Evolutionary conservation across 2,113 vertebrate species (phyloP).

Genomic region (Orthonyx spaldingii): DNA sequence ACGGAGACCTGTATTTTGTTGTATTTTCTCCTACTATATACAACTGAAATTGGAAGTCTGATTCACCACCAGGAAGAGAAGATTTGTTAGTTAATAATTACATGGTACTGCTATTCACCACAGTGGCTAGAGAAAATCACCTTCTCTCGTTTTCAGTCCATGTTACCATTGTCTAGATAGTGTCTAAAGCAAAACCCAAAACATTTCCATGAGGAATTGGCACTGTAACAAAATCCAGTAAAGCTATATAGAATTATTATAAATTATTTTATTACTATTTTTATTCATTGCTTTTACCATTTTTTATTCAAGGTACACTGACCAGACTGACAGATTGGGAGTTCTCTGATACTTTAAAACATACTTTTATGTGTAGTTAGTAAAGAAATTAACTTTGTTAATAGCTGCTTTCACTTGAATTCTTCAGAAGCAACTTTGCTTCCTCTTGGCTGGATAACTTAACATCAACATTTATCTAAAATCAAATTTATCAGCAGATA

Average conservation of each 20-base stretch:
- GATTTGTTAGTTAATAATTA: fast-evolving
- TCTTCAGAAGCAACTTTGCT: conserved; percentile 51
- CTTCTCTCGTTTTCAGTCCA: neutral
- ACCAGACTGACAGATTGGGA: neutral
- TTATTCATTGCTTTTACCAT: neutral
- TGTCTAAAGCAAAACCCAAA: neutral
- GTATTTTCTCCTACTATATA: neutral
- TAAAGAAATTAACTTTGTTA: neutral
- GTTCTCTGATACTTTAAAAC: neutral
- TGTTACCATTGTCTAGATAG: neutral
- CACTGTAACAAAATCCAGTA: neutral
- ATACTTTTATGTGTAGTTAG: neutral
- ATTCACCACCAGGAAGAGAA: neutral
- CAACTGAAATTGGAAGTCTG: neutral
- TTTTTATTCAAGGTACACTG: neutral
- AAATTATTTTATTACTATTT: neutral
- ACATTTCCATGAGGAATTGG: neutral
- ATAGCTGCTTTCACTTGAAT: conserved; percentile 1
- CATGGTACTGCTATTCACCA: neutral
- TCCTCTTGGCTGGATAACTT: conserved; percentile 24
- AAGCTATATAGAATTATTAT: neutral
- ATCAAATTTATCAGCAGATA: neutral
- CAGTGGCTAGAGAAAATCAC: neutral
- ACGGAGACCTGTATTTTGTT: neutral
- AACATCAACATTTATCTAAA: conserved; percentile 53